Percentiles rank a stretch among this genome's conserved stretches.
These are phyloP conservation scores for Chironomus striatipennis DNA, from an alignment of 1,140 invertebrate genomes.

Conservation along the genomic window DNA sequence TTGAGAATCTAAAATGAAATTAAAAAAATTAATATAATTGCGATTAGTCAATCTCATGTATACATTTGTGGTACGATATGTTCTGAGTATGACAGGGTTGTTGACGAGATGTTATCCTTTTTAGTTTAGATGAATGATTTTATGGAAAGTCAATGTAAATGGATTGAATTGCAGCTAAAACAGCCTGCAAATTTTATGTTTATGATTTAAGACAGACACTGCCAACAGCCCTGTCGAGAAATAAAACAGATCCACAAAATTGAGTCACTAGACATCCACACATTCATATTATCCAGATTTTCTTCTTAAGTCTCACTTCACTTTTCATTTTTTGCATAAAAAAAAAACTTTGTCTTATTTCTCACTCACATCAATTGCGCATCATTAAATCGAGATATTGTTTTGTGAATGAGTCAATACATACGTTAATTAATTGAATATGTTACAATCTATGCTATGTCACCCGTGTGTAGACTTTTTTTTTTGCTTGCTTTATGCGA, in stretches of 20 bases:
- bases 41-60: not conserved
- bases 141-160: too few relatives aligned
- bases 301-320: not conserved
- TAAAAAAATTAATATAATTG: not conserved
- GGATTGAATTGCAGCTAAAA: too few relatives aligned
- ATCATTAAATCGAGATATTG: not conserved
- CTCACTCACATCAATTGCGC: not conserved
- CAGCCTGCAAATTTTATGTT: too few relatives aligned
- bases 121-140: too few relatives aligned
- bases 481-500: not conserved
- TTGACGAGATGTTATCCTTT: too few relatives aligned
- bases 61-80: too few relatives aligned
- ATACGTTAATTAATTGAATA: not conserved
- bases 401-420: not conserved
- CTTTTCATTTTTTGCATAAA: not conserved
- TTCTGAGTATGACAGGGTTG: too few relatives aligned
- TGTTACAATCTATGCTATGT: not conserved
- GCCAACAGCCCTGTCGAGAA: too few relatives aligned
- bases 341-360: not conserved
- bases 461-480: not conserved
- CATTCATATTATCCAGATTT: not conserved
- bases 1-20: not conserved
- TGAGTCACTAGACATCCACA: not conserved
- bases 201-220: too few relatives aligned
- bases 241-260: not conserved